Base-by-base conservation (phyloP, 2,113 vertebrate species). In the Hippocampus guttulatus region DNA sequence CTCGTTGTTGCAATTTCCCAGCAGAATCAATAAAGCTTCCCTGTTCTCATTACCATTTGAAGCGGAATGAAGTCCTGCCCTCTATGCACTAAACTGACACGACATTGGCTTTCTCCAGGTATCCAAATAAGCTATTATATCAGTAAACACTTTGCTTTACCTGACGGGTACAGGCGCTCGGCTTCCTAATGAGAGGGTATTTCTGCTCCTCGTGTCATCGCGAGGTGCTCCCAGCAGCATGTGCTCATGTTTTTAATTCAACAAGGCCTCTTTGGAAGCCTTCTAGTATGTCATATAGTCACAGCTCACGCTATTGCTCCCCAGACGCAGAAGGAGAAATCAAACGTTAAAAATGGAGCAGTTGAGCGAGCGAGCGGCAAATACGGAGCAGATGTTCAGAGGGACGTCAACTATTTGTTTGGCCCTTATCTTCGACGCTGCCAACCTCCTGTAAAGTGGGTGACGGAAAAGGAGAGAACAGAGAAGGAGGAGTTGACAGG, bases 361-460 rank as follows among this genome's bases (percentile, higher is more conserved):
- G 68, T 78, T 33, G 80, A 90, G 90, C 80, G 73, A 80, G 77
- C 11, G 74, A 84, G 84, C 75, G 52, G 73, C 73, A 77, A 78
- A 65, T 27, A 84, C 51, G 69, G 74, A 91, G 84, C 92, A 89
- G 88, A 91, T 92, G 90, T 92, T 92, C 67, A 68, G 67, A 10
- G 81, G 70, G 81, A 87, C 84, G 79, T 88, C 85, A 88, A 89
- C 83, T 84, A 82, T 85, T 82, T 84, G 86, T 89, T 85, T 86
- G 82, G 84, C 84, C 81, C 82, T 88, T 81, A 88, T 90, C 88
- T 90, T 77, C 67, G 84, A 81, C 66, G 68, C 83, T 58, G 85
- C 82, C 85, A 84, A 84, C 87, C 73, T 77, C 76, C 57, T 49
- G 71, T 81, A 82, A 67, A 78, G 71, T 82, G 80, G 88, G 75